These are phyloP conservation scores for Tachina fera DNA, from an alignment of 2,888 invertebrate species.

Conservation along the genomic window DNA sequence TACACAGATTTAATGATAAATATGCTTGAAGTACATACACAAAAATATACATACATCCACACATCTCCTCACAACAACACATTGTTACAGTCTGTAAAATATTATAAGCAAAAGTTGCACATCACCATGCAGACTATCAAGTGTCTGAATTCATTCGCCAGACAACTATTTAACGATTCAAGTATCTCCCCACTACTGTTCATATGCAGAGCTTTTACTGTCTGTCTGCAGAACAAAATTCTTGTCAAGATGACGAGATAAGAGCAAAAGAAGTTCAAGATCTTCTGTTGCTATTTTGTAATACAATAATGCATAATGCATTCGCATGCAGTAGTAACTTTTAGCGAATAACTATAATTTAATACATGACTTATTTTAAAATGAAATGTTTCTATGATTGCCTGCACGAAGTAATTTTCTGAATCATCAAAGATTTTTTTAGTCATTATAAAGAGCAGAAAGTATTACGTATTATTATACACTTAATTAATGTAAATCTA, in stretches of 20 bases:
- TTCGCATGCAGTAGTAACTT: background rate
- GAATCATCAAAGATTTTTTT: background rate
- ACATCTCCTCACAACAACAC: background rate
- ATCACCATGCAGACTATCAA: background rate
- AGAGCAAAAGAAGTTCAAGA: slow-evolving; percentile 38
- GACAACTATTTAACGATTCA: background rate
- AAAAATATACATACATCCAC: no score
- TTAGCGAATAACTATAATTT: slow-evolving; percentile 25
- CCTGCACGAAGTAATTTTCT: background rate
- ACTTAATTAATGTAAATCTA: no score
- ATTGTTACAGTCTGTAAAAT: slow-evolving; percentile 4
- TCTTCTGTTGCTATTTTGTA: slow-evolving; percentile 30
- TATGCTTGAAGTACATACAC: slow-evolving; percentile 1
- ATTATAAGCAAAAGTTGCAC: slow-evolving; percentile 8
- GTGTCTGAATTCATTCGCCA: background rate
- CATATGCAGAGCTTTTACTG: slow-evolving; percentile 11
- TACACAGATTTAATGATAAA: slow-evolving; percentile 29
- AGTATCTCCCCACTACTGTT: background rate
- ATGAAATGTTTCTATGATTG: background rate
- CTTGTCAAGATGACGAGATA: slow-evolving; percentile 35
- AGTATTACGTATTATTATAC: background rate
- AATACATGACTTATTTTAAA: slow-evolving; percentile 12
- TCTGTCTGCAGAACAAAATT: slow-evolving; percentile 3
- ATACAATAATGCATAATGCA: background rate
- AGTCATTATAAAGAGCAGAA: background rate